Percentiles rank a stretch among this genome's conserved stretches.
These are phyloP conservation scores for Platanista minor DNA, from an alignment of 2,113 vertebrate genomes.

Conservation along the genomic window DNA sequence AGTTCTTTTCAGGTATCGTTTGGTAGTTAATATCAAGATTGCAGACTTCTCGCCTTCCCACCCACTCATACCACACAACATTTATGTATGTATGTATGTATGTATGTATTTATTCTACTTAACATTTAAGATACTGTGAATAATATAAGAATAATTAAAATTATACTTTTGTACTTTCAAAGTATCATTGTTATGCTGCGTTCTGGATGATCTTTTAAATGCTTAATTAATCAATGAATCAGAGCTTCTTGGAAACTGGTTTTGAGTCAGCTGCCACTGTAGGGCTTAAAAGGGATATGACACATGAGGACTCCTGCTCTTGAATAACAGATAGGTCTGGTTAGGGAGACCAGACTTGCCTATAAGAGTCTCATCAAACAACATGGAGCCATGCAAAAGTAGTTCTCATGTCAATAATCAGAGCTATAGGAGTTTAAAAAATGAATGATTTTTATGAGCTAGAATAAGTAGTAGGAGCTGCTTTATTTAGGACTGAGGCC, in stretches of 20 bases:
- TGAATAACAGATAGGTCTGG: neutral
- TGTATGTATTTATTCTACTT: neutral
- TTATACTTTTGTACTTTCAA: neutral
- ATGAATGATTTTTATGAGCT: neutral
- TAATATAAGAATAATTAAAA: neutral
- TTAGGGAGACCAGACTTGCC: neutral
- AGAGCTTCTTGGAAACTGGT: neutral
- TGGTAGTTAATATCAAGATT: neutral
- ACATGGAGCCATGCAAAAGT: neutral
- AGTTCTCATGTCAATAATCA: neutral
- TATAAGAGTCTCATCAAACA: neutral
- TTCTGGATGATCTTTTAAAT: neutral
- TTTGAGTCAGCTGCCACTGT: neutral
- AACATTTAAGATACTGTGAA: neutral
- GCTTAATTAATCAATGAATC: neutral
- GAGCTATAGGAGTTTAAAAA: neutral
- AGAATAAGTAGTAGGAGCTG: neutral
- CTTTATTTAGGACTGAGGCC: neutral
- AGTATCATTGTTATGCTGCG: neutral
- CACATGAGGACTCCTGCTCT: neutral
- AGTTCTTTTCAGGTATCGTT: neutral
- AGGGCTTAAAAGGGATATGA: neutral
- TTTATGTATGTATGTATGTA: neutral
- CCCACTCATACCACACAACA: neutral
- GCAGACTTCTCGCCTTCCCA: neutral